phyloP scores from a whole-genome alignment of 2,888 invertebrate species.

The Dugesia japonica region DNA sequence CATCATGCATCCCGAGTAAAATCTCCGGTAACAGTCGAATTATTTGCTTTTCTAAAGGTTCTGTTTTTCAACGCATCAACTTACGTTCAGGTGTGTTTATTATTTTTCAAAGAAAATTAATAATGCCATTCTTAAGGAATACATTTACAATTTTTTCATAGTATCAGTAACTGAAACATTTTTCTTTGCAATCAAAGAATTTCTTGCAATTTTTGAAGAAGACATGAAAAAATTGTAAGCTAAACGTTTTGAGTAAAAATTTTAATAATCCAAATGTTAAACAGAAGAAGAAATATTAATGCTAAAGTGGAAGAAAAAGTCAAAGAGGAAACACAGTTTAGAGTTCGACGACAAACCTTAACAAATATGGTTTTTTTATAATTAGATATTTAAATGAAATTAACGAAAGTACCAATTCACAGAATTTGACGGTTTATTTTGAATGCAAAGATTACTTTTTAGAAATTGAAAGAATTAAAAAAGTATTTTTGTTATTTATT shows the following conservation, averaged over 20 bases:
- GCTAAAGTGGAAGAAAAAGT: background rate
- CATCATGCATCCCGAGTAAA: background rate
- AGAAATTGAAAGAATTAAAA: constrained; percentile 2
- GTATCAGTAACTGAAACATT: constrained; percentile 17
- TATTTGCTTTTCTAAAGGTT: background rate
- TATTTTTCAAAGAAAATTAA: background rate
- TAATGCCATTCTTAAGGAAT: too few species aligned
- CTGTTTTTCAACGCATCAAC: background rate
- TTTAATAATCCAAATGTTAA: too few species aligned
- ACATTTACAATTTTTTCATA: constrained; percentile 22
- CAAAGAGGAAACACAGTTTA: background rate
- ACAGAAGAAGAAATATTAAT: background rate
- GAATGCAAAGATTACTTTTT: background rate
- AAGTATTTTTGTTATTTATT: background rate
- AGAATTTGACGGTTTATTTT: background rate
- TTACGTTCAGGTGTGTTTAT: background rate
- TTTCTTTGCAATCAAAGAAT: constrained; percentile 26
- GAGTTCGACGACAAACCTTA: background rate
- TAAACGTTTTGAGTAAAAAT: too few species aligned
- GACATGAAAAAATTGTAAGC: constrained; percentile 12
- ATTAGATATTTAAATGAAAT: background rate
- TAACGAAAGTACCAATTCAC: background rate
- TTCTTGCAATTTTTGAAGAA: constrained; percentile 17
- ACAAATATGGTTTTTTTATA: background rate
- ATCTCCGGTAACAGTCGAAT: constrained; percentile 6